Evolutionary conservation across 2,113 vertebrate species (phyloP).

Genomic region (Bombycilla garrulus): DNA sequence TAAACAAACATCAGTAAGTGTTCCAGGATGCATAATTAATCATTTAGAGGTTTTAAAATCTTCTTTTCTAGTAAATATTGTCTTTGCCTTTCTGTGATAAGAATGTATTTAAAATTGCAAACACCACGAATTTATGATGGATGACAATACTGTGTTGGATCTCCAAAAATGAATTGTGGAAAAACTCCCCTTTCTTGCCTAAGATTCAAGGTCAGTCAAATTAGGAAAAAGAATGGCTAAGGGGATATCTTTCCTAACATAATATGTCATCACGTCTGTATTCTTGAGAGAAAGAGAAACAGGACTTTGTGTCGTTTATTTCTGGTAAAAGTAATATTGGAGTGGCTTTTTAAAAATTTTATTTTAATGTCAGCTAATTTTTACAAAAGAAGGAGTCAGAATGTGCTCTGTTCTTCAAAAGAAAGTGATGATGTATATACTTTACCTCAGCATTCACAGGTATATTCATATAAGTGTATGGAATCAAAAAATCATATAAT

Average conservation of each 20-base stretch:
- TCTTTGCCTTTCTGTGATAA: background rate
- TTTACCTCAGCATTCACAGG: background rate
- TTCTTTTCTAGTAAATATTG: slow-evolving; percentile 19
- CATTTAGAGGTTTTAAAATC: background rate
- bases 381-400: background rate
- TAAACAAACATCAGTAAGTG: background rate
- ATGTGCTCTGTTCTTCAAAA: background rate
- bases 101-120: background rate
- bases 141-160: background rate
- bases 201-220: background rate
- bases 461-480: background rate
- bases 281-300: background rate
- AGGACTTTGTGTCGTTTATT: background rate
- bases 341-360: rapidly evolving
- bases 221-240: background rate
- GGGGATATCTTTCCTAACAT: background rate
- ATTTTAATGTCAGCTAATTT: background rate
- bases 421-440: background rate
- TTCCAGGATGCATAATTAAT: slow-evolving; percentile 23
- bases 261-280: background rate
- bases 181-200: background rate
- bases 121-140: background rate
- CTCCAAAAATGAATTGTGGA: background rate
- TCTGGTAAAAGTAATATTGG: background rate
- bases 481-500: background rate